A percentile compares a stretch with the other conserved stretches of the same genome.
Evolutionary conservation across 2,797 vertebrate species (phyloP).

Genomic region (Chlorospingus flavigularis): DNA sequence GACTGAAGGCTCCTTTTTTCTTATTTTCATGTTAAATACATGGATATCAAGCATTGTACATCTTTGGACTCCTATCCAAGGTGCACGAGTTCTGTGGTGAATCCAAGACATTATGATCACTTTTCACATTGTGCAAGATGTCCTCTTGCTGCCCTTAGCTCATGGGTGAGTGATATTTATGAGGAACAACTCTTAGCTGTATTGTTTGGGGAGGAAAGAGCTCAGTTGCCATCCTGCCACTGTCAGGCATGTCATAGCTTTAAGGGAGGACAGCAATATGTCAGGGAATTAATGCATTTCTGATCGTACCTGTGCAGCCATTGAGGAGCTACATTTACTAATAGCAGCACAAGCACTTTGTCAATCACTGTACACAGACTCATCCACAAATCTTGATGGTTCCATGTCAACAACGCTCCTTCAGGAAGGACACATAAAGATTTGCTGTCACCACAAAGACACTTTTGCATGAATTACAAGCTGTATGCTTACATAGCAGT

Average conservation of each 20-base stretch:
- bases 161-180: background rate
- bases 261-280: background rate
- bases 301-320: background rate
- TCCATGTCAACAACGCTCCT: background rate
- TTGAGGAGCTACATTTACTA: background rate
- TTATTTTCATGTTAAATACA: background rate
- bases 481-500: conserved; percentile 18
- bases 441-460: conserved; percentile 54
- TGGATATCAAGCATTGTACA: background rate
- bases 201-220: background rate
- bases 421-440: conserved; percentile 30
- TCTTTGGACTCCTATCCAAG: background rate
- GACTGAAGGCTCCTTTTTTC: background rate
- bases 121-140: background rate
- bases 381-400: conserved; percentile 51
- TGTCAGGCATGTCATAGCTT: background rate
- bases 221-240: background rate
- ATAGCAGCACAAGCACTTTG: conserved; percentile 33
- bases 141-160: background rate
- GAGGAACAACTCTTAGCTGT: background rate
- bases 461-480: conserved; percentile 60
- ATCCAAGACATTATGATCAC: background rate
- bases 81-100: background rate
- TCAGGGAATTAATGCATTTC: conserved; percentile 28
- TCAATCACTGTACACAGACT: conserved; percentile 13